phyloP scores from a whole-genome alignment of 2,113 vertebrate species.

The Chloroceryle aenea region DNA sequence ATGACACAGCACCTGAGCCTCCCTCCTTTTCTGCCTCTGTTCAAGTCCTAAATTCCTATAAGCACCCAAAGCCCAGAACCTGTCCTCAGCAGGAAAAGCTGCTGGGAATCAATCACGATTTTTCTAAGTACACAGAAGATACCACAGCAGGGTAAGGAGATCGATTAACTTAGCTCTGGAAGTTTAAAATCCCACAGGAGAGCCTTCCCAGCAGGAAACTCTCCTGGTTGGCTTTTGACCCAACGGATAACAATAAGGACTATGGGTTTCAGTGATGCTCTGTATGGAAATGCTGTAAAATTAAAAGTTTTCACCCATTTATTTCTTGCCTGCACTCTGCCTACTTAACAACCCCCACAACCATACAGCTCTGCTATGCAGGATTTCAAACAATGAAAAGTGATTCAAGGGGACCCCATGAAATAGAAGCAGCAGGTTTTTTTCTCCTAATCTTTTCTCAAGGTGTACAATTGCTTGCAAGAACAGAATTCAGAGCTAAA shows the following conservation, averaged over 20 bases:
- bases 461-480: neutral
- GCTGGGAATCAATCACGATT: neutral
- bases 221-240: neutral
- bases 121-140: neutral
- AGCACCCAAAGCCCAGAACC: neutral
- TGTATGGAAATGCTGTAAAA: neutral
- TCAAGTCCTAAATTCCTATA: neutral
- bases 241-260: neutral
- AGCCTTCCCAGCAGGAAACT: neutral
- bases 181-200: neutral
- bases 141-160: neutral
- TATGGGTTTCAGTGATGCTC: neutral
- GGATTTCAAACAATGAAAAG: neutral
- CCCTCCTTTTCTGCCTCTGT: neutral
- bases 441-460: neutral
- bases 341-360: neutral
- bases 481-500: neutral
- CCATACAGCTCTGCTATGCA: accelerated
- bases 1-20: neutral
- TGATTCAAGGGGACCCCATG: neutral
- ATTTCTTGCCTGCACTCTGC: neutral
- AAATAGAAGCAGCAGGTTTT: neutral
- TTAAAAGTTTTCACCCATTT: neutral
- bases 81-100: neutral
- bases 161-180: neutral